Evolutionary conservation across 2,113 vertebrate species (phyloP).

Genomic region (Ciconia stormi): DNA sequence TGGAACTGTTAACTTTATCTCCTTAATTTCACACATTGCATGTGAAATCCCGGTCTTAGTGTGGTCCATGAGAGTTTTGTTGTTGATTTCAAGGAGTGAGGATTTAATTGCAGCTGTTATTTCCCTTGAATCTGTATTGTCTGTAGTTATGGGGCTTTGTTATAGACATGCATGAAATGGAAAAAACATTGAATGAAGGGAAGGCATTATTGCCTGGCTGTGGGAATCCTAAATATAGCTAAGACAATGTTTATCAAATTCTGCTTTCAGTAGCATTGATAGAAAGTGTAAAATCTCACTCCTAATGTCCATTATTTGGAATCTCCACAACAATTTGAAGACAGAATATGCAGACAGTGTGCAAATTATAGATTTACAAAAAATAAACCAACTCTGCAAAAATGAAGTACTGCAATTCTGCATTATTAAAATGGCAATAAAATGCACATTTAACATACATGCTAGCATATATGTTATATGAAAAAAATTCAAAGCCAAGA

Average conservation of each 20-base stretch:
- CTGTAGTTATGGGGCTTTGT: background rate
- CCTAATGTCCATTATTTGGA: background rate
- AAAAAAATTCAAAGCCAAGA: background rate
- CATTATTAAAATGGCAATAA: background rate
- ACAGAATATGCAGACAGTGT: background rate
- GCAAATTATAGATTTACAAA: background rate
- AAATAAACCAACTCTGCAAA: background rate
- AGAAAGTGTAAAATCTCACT: background rate
- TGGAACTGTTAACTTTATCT: background rate
- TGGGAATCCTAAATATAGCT: background rate
- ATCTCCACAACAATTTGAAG: background rate
- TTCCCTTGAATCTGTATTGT: background rate
- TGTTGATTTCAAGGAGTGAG: background rate
- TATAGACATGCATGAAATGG: background rate
- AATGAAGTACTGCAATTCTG: background rate
- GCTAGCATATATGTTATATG: background rate
- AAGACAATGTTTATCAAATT: background rate
- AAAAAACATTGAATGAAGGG: background rate
- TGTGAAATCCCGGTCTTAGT: background rate
- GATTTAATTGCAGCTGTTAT: background rate
- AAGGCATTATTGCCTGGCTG: background rate
- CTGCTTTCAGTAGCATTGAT: background rate
- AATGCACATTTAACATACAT: background rate
- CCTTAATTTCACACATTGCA: background rate
- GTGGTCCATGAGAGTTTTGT: background rate